Evolutionary conservation across 2,113 vertebrate species (phyloP), one percentile per base, ranked within the genome.

Genomic region (Athene cunicularia): DNA sequence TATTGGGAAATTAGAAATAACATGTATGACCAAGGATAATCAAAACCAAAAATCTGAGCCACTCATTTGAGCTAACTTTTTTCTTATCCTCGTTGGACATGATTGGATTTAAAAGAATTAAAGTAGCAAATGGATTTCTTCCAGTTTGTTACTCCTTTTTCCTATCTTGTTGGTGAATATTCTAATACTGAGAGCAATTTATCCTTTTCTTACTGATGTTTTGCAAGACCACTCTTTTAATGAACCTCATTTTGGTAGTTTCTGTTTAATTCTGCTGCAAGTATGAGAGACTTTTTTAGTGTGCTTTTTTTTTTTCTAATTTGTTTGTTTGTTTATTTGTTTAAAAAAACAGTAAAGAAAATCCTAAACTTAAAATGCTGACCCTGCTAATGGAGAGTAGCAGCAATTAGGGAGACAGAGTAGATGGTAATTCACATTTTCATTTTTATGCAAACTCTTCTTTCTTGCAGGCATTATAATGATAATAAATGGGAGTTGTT

Each of bases 401-500:
- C 43, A 53, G 39, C n/a, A 85, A 58, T 66, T 89, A 95, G 67
- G 45, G 73, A 92, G 32, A 49, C 47, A 89, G 39, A 37, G 33
- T 89, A 79, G 39, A 49, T 27, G 37, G 49, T 27, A 90, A 80
- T 83, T 94, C 94, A 70, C 50, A 55, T 94, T 94, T 97, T 94
- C 43, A n/a, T 91, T 96, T 95, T 91, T 85, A 94, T 95, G 66
- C 58, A 90, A 85, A 73, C 22, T 49, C 13, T 50, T 85, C 55
- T 91, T 89, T 94, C 60, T 58, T 85, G 9, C 50, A 59, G 77
- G 53, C 73, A 59, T 95, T 97, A 73, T 88, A 70, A 95, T 95
- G 86, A 55, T 94, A 95, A 95, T 82, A 91, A 85, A 95, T 87
- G 84, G 58, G 80, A 82, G 66, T 80, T 87, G n/a, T 85, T 91